Evolutionary conservation across 2,113 vertebrate species (phyloP), one percentile per base, ranked within the genome.

Genomic region (Phycodurus eques): DNA sequence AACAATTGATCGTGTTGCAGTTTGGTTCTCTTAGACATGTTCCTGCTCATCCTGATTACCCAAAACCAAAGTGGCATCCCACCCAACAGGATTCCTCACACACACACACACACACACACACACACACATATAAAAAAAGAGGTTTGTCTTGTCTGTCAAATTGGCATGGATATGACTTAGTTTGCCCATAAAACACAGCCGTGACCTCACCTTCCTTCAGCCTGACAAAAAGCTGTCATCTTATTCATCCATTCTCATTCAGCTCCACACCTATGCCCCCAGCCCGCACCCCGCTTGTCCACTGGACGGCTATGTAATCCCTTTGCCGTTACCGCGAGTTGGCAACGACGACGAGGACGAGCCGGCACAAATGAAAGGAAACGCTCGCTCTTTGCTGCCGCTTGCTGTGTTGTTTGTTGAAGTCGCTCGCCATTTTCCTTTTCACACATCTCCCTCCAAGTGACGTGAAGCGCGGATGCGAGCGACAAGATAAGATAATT

Each of bases 261-360:
- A 76, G 67, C 84, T 57, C 64, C 79, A 70, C 81, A 84, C 77
- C 81, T 76, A 27, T 54, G 70, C 81, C 68, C 80, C 80, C 86
- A n/a, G 71, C 84, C 59, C 70, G 27, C 57, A 12, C 70, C 73
- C 80, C 85, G 77, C 85, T 83, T 78, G 72, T 71, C 76, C 85
- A 77, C 85, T 69, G 77, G 80, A 83, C 86, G 85, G 79, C 62
- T 68, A 49, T 73, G 74, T 81, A 83, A 84, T 87, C 82, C 82
- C 69, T 85, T 86, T 83, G 73, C 85, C 81, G 85, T 78, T 68
- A 57, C 73, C 62, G 77, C 57, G 72, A 69, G 68, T 76, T 80
- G 73, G 79, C 77, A 69, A 51, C 80, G 77, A 76, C 70, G 61
- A 49, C 63, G 83, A 80, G 71, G 78, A 85, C 78, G 72, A 75